A percentile compares a stretch with the other conserved stretches of the same genome.
Conservation (phyloP, 2,113 vertebrate genomes). For the Typhlomys cinereus region DNA sequence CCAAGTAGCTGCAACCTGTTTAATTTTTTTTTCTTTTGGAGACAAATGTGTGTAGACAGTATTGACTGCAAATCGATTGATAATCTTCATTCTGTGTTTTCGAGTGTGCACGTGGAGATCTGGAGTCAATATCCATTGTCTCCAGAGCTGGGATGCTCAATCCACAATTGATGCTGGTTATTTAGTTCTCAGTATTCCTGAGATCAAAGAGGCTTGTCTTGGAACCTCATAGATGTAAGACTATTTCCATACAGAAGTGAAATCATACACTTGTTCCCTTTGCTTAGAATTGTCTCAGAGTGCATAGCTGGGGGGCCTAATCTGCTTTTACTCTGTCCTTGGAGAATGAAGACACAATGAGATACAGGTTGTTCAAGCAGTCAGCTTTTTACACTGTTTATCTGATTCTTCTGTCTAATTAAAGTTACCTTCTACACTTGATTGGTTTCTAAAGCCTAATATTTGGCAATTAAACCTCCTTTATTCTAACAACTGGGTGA, state of each 20-base stretch:
- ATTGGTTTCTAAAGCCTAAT: constrained; percentile 75
- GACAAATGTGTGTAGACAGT: constrained; percentile 37
- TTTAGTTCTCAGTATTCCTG: constrained; percentile 37
- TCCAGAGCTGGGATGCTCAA: neutral
- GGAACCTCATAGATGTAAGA: neutral
- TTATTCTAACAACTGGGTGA: constrained; percentile 63
- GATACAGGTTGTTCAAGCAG: constrained; percentile 47
- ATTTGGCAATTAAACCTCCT: constrained; percentile 73
- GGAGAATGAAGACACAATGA: constrained; percentile 10
- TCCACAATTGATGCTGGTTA: neutral
- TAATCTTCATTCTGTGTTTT: constrained; percentile 53
- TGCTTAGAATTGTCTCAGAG: constrained; percentile 7
- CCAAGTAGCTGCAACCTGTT: neutral
- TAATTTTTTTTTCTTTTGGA: constrained; percentile 12
- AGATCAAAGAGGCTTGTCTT: neutral
- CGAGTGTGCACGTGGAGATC: neutral
- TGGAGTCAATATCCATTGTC: constrained; percentile 38
- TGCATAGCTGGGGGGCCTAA: neutral
- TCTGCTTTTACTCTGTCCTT: constrained; percentile 43
- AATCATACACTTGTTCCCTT: neutral
- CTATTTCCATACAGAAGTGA: neutral
- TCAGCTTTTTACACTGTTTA: constrained; percentile 65
- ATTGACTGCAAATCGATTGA: constrained; percentile 50
- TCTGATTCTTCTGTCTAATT: constrained; percentile 75
- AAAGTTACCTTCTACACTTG: constrained; percentile 70